Evolutionary conservation across 30 jellyfish, hydroid and myxozoan genomes (phyloP), one percentile per base, ranked within the genome.

Genomic region (Aurelia coerulea): DNA sequence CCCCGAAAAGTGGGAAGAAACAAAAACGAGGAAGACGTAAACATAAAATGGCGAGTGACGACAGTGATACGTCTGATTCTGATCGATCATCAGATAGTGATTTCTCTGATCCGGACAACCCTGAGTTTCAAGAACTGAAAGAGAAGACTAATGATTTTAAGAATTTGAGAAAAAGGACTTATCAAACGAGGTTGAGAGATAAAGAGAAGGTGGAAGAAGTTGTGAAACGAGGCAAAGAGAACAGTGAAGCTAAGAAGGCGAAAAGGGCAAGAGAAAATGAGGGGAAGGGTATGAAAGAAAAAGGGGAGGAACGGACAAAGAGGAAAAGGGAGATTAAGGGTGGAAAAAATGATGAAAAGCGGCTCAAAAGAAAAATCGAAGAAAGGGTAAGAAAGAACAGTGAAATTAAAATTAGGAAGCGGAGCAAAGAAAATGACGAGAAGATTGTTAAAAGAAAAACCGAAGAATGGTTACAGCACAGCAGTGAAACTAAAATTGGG

Each of bases 21-120:
- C 37, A 70, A n/a, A 34, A 41, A 39, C 29, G 68, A 35, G 17
- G 68, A n/a, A 37, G 65, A 37, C 60, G 72, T 15, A 62, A 78
- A 33, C 60, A 53, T 15, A 62, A 78, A 23, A 42, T n/a, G 65
- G 78, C 18, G 19, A 35, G 50, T 37, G 54, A 78, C 6, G 88
- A 51, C 60, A 78, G 88, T 78, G 88, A 78, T 31, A 60, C 76
- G 1, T 78, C 88, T 60, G 88, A 78, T 39, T 34, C 71, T 65
- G 88, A 78, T 39, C 88, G 64, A 42, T 78, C 78, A 16, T 78
- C 88, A 2, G 88, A 78, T n/a, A 34, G 78, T n/a, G 88, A 78
- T 72, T 78, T 32, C 34, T 63, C 88, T 35, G 88, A 78, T 60
- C 31, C 78, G 13, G 88, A 78, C 34, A 78, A 78, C 23, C 78